Conservation (phyloP, 2,797 vertebrate genomes). For the Sebastes paucispinis region DNA sequence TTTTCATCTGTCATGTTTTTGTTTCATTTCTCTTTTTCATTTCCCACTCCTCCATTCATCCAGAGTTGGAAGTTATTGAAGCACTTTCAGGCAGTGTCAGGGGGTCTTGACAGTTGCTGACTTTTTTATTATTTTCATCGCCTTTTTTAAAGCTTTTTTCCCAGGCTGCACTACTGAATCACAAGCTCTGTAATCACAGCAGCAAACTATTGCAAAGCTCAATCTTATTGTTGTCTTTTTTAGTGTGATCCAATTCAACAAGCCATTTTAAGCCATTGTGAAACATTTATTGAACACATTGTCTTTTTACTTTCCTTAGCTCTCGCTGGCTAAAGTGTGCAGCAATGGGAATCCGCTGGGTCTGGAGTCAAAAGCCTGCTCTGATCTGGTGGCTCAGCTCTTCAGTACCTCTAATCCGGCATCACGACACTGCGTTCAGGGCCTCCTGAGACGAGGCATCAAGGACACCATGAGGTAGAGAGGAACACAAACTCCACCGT, state of each 20-base stretch:
- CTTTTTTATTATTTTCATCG: not conserved
- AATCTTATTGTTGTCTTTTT: not conserved
- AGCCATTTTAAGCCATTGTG: not conserved
- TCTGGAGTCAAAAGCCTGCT: constrained; percentile 83
- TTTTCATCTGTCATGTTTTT: constrained; percentile 13
- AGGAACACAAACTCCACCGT: not conserved
- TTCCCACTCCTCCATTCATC: constrained; percentile 8
- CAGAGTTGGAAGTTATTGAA: not conserved
- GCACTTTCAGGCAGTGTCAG: constrained; percentile 2
- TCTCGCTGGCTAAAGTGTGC: constrained; percentile 92
- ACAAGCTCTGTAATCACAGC: constrained; percentile 15
- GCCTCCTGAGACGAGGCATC: constrained; percentile 87
- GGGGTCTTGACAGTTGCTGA: constrained; percentile 37
- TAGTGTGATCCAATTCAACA: not conserved
- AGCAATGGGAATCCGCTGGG: constrained; percentile 87
- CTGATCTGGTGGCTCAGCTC: constrained; percentile 87
- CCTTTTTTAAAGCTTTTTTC: not conserved
- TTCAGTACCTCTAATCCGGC: constrained; percentile 84
- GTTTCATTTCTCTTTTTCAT: constrained; percentile 2
- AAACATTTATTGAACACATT: not conserved
- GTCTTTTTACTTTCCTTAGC: constrained; percentile 69
- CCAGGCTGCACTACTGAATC: not conserved
- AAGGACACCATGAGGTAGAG: constrained; percentile 96
- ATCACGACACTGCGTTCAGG: constrained; percentile 76
- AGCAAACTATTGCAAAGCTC: not conserved